Evolutionary conservation across 2,888 invertebrate species (phyloP), one percentile per base, ranked within the genome.

Genomic region (Catocala fraxini): DNA sequence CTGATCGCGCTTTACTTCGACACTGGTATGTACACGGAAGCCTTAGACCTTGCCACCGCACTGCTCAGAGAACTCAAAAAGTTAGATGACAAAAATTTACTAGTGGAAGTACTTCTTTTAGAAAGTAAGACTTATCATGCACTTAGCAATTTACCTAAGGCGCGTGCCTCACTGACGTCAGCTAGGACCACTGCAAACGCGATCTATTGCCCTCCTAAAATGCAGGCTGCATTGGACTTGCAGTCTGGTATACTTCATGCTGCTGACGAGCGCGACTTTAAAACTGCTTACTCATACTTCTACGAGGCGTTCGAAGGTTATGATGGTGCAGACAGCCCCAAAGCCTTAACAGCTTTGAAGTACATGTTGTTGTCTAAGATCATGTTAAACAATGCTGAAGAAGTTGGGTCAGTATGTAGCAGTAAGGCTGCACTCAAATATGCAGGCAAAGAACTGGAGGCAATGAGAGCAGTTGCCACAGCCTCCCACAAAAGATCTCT

Each of bases 171-270:
- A 0, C 94, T 99, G 52, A 99, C 99, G 11, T 99, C 99, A 46
- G 99, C 99, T 5, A 96, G 99, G 80, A 99, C 99, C n/a, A 99
- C 99, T 52, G 99, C 99, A 6, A 99, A 99, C 93, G 98, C 99
- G 10, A 99, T 99, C 82, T 99, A 99, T 90, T 99, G 99, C 90
- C 99, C 99, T 68, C 99, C 99, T 0, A 98, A 99, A 94, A 97
- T 99, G 95, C 99, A 99, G 93, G 99, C 99, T 7, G 97, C 99
- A 9, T 95, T 99, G 45, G 99, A 99, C 92, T 95, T 99, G 73
- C 99, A 99, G 88, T 99, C 99, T 5, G 99, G 99, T 78, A 99
- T 99, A 76, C 94, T 99, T 60, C 99, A 99, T 93, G 99, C 99
- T 9, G 99, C 99, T n/a, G 99, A 99, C 88, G 99, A 99, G 90